Conservation (phyloP, 2,888 invertebrate genomes). For the Dichetophora obliterata region DNA sequence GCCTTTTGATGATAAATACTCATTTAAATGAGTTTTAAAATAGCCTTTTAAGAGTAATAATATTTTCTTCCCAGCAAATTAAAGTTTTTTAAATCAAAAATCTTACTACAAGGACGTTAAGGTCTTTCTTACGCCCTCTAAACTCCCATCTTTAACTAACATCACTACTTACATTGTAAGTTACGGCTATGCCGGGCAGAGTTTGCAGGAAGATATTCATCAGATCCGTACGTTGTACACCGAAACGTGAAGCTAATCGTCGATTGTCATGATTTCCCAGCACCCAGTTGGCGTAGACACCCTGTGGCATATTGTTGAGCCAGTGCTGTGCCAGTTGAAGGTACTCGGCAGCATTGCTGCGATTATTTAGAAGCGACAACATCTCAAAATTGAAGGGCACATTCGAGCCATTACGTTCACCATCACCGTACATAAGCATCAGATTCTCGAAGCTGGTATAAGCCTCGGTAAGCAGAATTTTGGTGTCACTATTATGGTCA, state of each 20-base stretch:
- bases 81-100: no score
- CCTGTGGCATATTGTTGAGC: conserved; percentile 74
- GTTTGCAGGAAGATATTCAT: conserved; percentile 85
- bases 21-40: no score
- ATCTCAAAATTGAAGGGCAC: conserved; percentile 78
- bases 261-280: conserved; percentile 84
- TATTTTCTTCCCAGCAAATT: no score
- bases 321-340: conserved; percentile 73
- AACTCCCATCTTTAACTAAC: no score
- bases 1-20: no score
- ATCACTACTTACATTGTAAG: conserved; percentile 79
- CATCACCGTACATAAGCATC: conserved; percentile 75
- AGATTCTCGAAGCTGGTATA: conserved; percentile 74
- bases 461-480: conserved; percentile 76
- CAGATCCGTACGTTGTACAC: conserved; percentile 78
- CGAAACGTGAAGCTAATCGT: conserved; percentile 79
- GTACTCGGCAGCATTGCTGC: conserved; percentile 65
- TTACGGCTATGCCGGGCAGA: conserved; percentile 86
- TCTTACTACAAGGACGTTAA: no score
- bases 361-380: no score
- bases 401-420: conserved; percentile 71
- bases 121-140: no score
- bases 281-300: conserved; percentile 76
- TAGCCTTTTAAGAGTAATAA: no score
- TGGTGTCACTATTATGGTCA: conserved; percentile 63